Evolutionary conservation across 2,888 invertebrate genomes (phyloP), one percentile per base, ranked within the genome.

Genomic region (Hypsopygia costalis): DNA sequence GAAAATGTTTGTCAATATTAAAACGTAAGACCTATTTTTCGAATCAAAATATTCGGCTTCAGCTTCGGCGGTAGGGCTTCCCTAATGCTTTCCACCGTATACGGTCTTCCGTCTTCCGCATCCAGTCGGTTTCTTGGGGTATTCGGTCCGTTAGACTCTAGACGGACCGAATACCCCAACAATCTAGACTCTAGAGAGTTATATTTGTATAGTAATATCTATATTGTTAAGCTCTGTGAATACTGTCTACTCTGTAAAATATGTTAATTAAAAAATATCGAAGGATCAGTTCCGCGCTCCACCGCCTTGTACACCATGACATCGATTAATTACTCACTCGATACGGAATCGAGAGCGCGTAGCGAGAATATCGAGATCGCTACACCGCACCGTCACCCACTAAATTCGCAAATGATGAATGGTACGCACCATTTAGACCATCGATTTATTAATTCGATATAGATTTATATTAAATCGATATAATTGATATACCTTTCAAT

Each of bases 241-340:
- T 27, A 32, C 11, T 43, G 43, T 36, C 30, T 37, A 22, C 20
- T 53, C 54, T 57, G 35, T 36, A 21, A 21, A 25, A 43, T 49
- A 50, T 51, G 53, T 37, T 44, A 57, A 58, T 59, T 38, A 38
- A 51, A n/a, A 40, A 4, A 46, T 50, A 16, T 16, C 16, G 43
- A 51, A 51, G 52, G 48, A 52, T 54, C 37, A 43, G 22, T 36
- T 40, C 41, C 40, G 42, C 16, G 4, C 38, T 52, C 16, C 16
- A 4, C 41, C 40, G 42, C 38, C 52, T 37, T 44, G 50, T 49
- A 43, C 51, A 41, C 53, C 58, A 49, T 61, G 74, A 72, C 71
- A 61, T 57, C 63, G 60, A 76, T 77, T 72, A 65, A 77, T 76
- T 63, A 64, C 58, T 43, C 33, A 34, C 50, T 50, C 44, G 44